A percentile compares a stretch with the other conserved stretches of the same genome.
These are phyloP conservation scores for Xylophagus ater DNA, from an alignment of 2,888 invertebrate species.

Conservation along the genomic window DNA sequence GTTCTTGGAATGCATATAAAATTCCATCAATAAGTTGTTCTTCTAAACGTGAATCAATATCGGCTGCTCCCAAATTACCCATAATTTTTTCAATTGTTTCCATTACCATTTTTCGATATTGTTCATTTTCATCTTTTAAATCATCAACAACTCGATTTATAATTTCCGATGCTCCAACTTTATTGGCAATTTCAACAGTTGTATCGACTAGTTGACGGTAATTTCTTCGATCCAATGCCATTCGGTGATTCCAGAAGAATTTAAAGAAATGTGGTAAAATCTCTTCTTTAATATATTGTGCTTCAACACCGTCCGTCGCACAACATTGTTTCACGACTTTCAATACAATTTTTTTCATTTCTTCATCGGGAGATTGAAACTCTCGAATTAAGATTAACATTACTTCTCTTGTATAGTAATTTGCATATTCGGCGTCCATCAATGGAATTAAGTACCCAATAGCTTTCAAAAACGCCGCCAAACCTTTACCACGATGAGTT, in stretches of 20 bases:
- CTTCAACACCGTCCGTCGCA: constrained; percentile 98
- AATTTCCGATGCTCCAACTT: constrained; percentile 99
- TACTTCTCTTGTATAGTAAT: constrained; percentile 97
- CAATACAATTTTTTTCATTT: constrained; percentile 99
- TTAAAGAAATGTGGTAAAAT: constrained; percentile 97
- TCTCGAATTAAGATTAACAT: constrained; percentile 90
- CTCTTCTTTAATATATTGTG: constrained; percentile 98
- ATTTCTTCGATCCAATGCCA: constrained; percentile 96
- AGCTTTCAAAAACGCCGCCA: constrained; percentile 98
- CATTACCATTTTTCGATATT: constrained; percentile 99
- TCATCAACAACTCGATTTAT: constrained; percentile 98
- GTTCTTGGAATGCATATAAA: constrained; percentile 98
- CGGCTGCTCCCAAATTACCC: constrained; percentile 93
- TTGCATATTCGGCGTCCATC: constrained; percentile 99
- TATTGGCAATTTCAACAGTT: constrained; percentile 99
- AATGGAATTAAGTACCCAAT: constrained; percentile 98
- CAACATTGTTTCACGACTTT: constrained; percentile 99
- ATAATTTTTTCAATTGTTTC: constrained; percentile 99
- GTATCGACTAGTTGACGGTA: constrained; percentile 98
- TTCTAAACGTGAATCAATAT: constrained; percentile 94
- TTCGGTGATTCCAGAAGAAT: constrained; percentile 99
- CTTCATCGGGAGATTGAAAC: constrained; percentile 99
- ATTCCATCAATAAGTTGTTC: constrained; percentile 99
- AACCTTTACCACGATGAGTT: constrained; percentile 79
- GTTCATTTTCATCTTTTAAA: constrained; percentile 98